Evolutionary conservation across 2,797 vertebrate species (phyloP), one percentile per base, ranked within the genome.

Genomic region (Luscinia luscinia): DNA sequence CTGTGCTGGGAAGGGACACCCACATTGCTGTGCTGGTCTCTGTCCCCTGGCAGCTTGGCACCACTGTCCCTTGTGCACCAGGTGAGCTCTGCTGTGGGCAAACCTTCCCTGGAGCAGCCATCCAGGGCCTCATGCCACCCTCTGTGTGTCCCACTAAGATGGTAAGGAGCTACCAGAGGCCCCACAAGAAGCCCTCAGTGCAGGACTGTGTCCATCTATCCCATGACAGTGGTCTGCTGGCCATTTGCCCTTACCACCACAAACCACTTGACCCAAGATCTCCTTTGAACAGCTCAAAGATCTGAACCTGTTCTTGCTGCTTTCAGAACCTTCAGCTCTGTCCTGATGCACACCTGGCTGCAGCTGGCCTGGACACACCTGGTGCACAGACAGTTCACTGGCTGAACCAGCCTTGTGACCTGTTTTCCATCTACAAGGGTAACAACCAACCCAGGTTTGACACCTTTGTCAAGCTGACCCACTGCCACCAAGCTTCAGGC

Each of bases 1-100:
- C 72, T 38, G 49, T 1, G 9, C 74, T n/a, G 52, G 3, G 18
- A 41, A 0, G 0, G 41, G 59, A 30, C 32, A 49, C 17, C 18
- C 43, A 4, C 28, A 13, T 4, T 17, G 4, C 75, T 14, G 15
- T 5, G 28, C 57, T 0, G 3, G 12, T 24, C 52, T 24, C 32
- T 63, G 48, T 28, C 28, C 51, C 32, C 63, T 18, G 16, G 59
- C 43, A 57, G 75, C 78, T 30, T 3, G 49, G 52, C 84, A 85
- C 13, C 9, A 3, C 4, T 2, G 7, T 59, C 51, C 46, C 40
- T 66, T 13, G 1, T 30, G n/a, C 68, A 34, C 48, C 43, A 45
- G 43, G 30, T 24, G 46, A 62, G 58, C 36, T 1, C 28, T 20
- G 22, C 41, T 1, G 1, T 32, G 38, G 49, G 20, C 36, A 85